A percentile compares a stretch with the other conserved stretches of the same genome.
Evolutionary conservation across 2,797 vertebrate genomes (phyloP).

Genomic region (Gymnopithys bicolor): DNA sequence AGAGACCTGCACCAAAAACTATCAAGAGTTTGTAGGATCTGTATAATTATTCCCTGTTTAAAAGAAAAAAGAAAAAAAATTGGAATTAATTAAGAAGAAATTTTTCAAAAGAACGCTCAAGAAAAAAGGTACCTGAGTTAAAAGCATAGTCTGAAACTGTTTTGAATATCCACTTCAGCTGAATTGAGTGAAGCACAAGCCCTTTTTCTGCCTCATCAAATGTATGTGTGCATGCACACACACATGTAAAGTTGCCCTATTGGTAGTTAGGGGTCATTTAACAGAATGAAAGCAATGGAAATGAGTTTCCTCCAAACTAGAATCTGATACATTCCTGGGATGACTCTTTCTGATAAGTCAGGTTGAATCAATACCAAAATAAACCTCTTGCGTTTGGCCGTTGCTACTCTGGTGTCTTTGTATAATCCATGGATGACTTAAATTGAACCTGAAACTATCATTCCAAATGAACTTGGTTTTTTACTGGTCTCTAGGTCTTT

Average conservation of each 20-base stretch:
- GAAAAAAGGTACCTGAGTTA: background rate
- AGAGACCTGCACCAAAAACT: background rate
- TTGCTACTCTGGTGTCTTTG: constrained; percentile 14
- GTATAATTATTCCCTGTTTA: background rate
- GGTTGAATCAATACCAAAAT: constrained; percentile 28
- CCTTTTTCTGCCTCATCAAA: background rate
- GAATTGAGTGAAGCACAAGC: background rate
- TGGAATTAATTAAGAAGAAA: background rate
- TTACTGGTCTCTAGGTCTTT: background rate
- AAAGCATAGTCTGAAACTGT: background rate
- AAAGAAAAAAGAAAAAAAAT: background rate
- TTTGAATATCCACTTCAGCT: background rate
- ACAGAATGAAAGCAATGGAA: constrained; percentile 40
- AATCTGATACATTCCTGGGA: constrained; percentile 31
- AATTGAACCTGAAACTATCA: background rate
- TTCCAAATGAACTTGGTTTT: background rate
- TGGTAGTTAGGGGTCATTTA: constrained; percentile 37
- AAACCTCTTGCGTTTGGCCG: background rate
- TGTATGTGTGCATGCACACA: too few species aligned
- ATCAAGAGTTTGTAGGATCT: background rate
- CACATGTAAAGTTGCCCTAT: background rate
- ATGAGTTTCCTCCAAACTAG: constrained; percentile 13
- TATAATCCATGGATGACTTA: background rate
- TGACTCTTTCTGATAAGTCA: constrained; percentile 36
- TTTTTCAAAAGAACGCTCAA: background rate